A percentile compares a stretch with the other conserved stretches of the same genome.
These are phyloP conservation scores for Thunnus maccoyii DNA, from an alignment of 2,113 vertebrate genomes.

Conservation along the genomic window DNA sequence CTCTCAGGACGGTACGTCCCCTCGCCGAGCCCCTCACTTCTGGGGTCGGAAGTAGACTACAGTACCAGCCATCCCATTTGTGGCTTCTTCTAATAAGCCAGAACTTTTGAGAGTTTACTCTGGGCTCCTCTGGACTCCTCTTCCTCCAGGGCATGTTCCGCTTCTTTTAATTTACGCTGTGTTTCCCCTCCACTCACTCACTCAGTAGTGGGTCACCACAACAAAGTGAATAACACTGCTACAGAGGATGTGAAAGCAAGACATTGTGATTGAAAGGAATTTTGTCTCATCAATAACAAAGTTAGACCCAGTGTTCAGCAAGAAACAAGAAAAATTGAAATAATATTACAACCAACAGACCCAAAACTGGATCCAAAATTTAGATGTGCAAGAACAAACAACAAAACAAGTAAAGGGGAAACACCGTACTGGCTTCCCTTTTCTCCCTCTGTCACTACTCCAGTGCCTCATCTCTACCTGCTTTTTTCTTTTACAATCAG, in stretches of 20 bases:
- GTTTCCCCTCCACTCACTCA: conserved; percentile 26
- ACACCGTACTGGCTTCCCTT: conserved; percentile 26
- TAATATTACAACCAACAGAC: background rate
- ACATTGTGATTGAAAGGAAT: background rate
- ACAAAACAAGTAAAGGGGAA: conserved; percentile 24
- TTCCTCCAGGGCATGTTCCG: conserved; percentile 40
- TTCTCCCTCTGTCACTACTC: background rate
- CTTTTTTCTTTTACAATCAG: background rate
- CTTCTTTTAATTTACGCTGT: conserved; percentile 21
- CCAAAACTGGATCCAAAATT: conserved; percentile 4
- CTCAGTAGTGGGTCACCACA: background rate
- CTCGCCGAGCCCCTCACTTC: conserved; percentile 91
- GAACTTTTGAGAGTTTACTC: conserved; percentile 45
- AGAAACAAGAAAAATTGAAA: background rate
- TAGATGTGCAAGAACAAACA: background rate
- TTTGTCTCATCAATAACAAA: background rate
- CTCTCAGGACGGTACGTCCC: conserved; percentile 97
- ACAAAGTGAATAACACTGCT: too few species aligned
- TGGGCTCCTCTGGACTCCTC: conserved; percentile 24
- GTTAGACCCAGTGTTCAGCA: background rate
- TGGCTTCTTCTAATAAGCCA: conserved; percentile 89
- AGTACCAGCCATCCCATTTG: conserved; percentile 86
- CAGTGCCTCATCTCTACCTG: conserved; percentile 13
- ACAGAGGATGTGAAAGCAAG: background rate
- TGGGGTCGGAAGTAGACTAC: conserved; percentile 92